These are phyloP conservation scores for Hypomecis atomaria DNA, from an alignment of 2,888 invertebrate species.

Conservation along the genomic window DNA sequence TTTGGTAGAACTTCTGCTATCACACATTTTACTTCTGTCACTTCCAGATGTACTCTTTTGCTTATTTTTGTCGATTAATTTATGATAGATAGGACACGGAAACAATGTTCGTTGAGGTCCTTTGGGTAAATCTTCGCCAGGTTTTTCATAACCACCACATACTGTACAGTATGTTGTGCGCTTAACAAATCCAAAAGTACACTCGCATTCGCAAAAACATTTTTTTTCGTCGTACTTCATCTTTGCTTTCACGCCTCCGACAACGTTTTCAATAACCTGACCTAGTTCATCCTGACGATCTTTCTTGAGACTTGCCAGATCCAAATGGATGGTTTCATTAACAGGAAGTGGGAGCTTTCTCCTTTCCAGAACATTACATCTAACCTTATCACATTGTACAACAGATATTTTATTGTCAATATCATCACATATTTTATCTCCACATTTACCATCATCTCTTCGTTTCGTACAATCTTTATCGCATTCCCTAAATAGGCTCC, in stretches of 20 bases:
- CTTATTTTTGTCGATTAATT: constrained; percentile 64
- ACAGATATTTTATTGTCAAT: constrained; percentile 52
- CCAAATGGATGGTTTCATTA: constrained; percentile 60
- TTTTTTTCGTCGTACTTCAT: constrained; percentile 59
- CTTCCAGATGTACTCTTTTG: constrained; percentile 61
- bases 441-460: constrained; percentile 36
- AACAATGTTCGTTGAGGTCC: constrained; percentile 54
- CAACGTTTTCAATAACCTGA: constrained; percentile 60
- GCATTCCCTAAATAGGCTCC: constrained; percentile 47
- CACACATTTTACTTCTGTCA: constrained; percentile 57
- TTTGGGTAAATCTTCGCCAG: constrained; percentile 61
- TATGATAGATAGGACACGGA: constrained; percentile 75
- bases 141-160: constrained; percentile 71
- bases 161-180: constrained; percentile 72
- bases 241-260: constrained; percentile 59
- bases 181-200: constrained; percentile 69
- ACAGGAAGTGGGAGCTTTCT: constrained; percentile 51
- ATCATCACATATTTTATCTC: constrained; percentile 54
- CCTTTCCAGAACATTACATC: constrained; percentile 54
- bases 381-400: constrained; percentile 59
- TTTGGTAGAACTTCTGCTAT: constrained; percentile 51
- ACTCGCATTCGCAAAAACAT: constrained; percentile 75
- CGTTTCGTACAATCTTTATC: constrained; percentile 49
- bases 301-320: constrained; percentile 50
- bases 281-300: constrained; percentile 56